Evolutionary conservation across 92 coral and sea anemone genomes (phyloP).

Genomic region (Palythoa grandis): DNA sequence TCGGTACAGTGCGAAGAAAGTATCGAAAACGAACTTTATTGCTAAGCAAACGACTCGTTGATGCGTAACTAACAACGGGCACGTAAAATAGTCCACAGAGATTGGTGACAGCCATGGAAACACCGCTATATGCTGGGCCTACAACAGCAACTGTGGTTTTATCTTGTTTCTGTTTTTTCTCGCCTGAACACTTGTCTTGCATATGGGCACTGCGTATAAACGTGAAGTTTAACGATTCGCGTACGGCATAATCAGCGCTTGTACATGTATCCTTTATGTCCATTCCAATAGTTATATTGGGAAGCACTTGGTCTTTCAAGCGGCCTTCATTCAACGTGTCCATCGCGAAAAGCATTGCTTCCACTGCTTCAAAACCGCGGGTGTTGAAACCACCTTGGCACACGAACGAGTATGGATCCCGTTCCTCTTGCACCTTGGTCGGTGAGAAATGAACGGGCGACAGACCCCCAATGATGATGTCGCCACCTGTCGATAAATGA

Average conservation of each 20-base stretch:
- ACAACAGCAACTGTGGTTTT: constrained; percentile 76
- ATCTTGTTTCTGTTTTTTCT: constrained; percentile 34
- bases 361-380: constrained; percentile 91
- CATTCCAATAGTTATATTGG: constrained; percentile 85
- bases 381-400: constrained; percentile 79
- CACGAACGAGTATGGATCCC: constrained; percentile 63
- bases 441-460: constrained; percentile 94
- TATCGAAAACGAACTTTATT: constrained; percentile 80
- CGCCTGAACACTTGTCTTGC: constrained; percentile 59
- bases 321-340: constrained; percentile 83
- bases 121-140: constrained; percentile 88
- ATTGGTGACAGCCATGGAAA: constrained; percentile 89
- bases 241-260: constrained; percentile 84
- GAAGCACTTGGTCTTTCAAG: constrained; percentile 73
- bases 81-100: constrained; percentile 84
- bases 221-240: constrained; percentile 83
- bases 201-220: constrained; percentile 77
- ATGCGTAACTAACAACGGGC: constrained; percentile 83
- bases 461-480: constrained; percentile 85
- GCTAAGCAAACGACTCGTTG: constrained; percentile 80
- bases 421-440: constrained; percentile 64
- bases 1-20: constrained; percentile 81
- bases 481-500: constrained; percentile 73
- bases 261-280: constrained; percentile 90
- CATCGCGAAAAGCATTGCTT: constrained; percentile 85